Evolutionary conservation across 2,888 invertebrate species (phyloP).

Genomic region (Anarsia innoxiella): DNA sequence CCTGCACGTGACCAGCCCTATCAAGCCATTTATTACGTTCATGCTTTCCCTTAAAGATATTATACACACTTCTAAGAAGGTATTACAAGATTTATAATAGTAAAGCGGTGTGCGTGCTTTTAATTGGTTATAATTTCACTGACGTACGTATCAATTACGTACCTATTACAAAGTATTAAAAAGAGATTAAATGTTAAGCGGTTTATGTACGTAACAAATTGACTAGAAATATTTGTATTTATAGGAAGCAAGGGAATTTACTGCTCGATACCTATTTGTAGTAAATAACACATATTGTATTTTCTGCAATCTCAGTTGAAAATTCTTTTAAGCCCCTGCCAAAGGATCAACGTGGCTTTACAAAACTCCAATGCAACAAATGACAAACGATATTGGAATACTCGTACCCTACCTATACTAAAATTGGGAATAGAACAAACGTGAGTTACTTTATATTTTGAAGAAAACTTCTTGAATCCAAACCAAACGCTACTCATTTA

Average conservation of each 20-base stretch:
- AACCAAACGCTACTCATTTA: too few relatives aligned
- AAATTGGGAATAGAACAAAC: slow-evolving; percentile 2
- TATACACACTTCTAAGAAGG: slow-evolving; percentile 16
- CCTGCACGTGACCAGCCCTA: slow-evolving; percentile 58
- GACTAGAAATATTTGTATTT: neutral
- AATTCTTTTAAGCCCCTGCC: slow-evolving; percentile 5
- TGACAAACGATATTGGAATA: slow-evolving; percentile 10
- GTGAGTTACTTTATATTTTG: too few relatives aligned
- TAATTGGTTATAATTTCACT: slow-evolving; percentile 1
- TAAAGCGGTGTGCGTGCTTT: slow-evolving; percentile 1
- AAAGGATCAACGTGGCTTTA: slow-evolving; percentile 9
- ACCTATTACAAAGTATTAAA: too few relatives aligned
- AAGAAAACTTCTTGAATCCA: too few relatives aligned
- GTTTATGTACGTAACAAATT: too few relatives aligned
- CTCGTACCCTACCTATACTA: too few relatives aligned
- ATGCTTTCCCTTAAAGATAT: slow-evolving; percentile 40
- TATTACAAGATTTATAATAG: neutral
- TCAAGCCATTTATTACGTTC: slow-evolving; percentile 51
- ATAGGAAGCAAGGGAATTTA: too few relatives aligned
- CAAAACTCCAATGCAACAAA: slow-evolving; percentile 8
- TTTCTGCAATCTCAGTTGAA: slow-evolving; percentile 1
- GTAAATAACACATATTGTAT: too few relatives aligned
- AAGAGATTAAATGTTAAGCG: too few relatives aligned
- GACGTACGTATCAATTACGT: too few relatives aligned
- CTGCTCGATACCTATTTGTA: too few relatives aligned